These are phyloP conservation scores for Cenopis cana DNA, from an alignment of 2,888 invertebrate genomes.

Conservation along the genomic window DNA sequence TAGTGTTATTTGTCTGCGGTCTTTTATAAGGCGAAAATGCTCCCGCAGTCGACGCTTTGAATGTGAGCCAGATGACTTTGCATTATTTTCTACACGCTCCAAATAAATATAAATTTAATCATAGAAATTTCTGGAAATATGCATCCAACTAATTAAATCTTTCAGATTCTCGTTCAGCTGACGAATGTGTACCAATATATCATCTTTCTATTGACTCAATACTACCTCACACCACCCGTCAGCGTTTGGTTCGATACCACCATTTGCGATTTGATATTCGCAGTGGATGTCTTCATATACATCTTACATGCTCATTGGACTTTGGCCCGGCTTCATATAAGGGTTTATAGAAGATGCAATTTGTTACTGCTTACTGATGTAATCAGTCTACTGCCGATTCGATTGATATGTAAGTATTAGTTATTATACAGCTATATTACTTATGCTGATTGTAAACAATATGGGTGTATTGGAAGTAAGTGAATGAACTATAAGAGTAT, in stretches of 20 bases:
- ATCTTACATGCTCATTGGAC: slow-evolving; percentile 70
- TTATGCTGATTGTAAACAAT: no score
- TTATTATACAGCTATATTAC: not conserved
- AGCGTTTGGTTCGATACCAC: slow-evolving; percentile 53
- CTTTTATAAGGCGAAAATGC: no score
- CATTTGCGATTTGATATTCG: slow-evolving; percentile 59
- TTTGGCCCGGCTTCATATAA: slow-evolving; percentile 62
- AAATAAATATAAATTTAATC: no score
- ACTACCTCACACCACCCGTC: slow-evolving; percentile 53
- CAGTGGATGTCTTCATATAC: slow-evolving; percentile 61
- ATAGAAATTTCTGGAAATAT: no score
- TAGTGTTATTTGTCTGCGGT: no score
- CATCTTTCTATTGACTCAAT: slow-evolving; percentile 62
- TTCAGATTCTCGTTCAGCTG: slow-evolving; percentile 62
- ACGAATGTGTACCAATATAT: slow-evolving; percentile 63
- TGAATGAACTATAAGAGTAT: no score
- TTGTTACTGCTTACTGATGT: slow-evolving; percentile 62
- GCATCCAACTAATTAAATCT: slow-evolving; percentile 46
- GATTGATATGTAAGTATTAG: slow-evolving; percentile 62
- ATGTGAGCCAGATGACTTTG: no score
- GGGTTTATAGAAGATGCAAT: slow-evolving; percentile 61
- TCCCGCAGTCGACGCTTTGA: no score
- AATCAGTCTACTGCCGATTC: slow-evolving; percentile 60
- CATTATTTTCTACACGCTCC: no score
- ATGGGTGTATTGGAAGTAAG: no score